Evolutionary conservation across 2,888 invertebrate genomes (phyloP).

Genomic region (Dendrolimus houi): DNA sequence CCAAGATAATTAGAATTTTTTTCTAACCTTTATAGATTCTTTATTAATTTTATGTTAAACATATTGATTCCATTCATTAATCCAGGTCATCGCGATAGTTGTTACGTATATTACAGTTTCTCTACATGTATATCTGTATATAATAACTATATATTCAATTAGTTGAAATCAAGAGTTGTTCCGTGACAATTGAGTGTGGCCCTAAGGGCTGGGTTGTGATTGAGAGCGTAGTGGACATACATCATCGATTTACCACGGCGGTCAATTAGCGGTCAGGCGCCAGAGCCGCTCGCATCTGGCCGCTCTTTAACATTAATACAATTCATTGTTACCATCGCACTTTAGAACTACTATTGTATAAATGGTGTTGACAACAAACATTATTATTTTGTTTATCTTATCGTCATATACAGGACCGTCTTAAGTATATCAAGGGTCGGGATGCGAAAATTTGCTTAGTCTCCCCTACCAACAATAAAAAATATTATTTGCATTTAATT

Average conservation of each 20-base stretch:
- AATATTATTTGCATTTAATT: no score
- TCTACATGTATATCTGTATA: not conserved
- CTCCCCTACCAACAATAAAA: no score
- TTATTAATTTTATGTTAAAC: no score
- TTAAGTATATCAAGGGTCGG: no score
- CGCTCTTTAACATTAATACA: constrained; percentile 28
- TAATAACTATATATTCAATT: constrained; percentile 3
- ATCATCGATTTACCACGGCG: constrained; percentile 59
- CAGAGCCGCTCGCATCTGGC: constrained; percentile 8
- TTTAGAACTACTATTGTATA: constrained; percentile 31
- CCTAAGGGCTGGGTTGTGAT: constrained; percentile 32
- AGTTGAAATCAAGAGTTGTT: constrained; percentile 24
- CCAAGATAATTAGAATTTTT: no score
- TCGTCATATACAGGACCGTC: no score
- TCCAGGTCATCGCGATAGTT: no score
- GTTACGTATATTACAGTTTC: not conserved
- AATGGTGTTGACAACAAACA: constrained; percentile 2
- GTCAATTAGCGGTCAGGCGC: constrained; percentile 54
- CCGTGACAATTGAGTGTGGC: constrained; percentile 43
- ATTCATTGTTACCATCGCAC: constrained; percentile 31
- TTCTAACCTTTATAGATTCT: no score
- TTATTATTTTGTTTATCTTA: not conserved
- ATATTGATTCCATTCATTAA: no score
- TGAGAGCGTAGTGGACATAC: constrained; percentile 40
- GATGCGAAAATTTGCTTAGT: no score